Conservation (phyloP, 2,797 vertebrate species). For the Luscinia megarhynchos region DNA sequence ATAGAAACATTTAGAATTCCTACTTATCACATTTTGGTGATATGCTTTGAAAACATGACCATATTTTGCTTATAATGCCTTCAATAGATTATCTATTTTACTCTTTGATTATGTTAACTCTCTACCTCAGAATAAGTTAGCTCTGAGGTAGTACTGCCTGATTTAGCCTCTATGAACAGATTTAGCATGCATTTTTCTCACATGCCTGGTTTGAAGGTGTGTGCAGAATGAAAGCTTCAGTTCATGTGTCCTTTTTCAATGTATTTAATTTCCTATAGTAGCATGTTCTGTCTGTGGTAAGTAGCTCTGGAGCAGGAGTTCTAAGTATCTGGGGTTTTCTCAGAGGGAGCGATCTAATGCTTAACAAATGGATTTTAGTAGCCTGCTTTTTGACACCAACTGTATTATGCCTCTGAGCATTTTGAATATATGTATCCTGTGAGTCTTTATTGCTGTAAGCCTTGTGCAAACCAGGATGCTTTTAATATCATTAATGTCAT, state of each 20-base stretch:
- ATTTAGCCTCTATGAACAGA: background rate
- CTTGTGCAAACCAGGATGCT: background rate
- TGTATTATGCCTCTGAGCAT: background rate
- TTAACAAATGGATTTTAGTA: background rate
- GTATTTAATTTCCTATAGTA: background rate
- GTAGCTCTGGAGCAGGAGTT: background rate
- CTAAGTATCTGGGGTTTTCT: background rate
- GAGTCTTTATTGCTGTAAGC: background rate
- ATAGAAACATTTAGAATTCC: background rate
- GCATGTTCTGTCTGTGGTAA: background rate
- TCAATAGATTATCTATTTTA: background rate
- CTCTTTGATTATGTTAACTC: background rate
- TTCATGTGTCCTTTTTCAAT: background rate
- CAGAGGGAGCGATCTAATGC: background rate
- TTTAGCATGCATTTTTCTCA: background rate
- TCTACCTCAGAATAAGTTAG: background rate
- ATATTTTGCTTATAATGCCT: background rate
- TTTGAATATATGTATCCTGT: background rate
- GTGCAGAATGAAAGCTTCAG: background rate
- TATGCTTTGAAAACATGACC: background rate
- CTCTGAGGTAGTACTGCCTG: background rate
- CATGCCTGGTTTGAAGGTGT: accelerated
- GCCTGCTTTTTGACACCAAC: background rate
- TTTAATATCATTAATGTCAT: background rate
- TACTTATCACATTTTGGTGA: background rate